phyloP scores from a whole-genome alignment of 2,113 vertebrate species.

The Falcunculus frontatus region DNA sequence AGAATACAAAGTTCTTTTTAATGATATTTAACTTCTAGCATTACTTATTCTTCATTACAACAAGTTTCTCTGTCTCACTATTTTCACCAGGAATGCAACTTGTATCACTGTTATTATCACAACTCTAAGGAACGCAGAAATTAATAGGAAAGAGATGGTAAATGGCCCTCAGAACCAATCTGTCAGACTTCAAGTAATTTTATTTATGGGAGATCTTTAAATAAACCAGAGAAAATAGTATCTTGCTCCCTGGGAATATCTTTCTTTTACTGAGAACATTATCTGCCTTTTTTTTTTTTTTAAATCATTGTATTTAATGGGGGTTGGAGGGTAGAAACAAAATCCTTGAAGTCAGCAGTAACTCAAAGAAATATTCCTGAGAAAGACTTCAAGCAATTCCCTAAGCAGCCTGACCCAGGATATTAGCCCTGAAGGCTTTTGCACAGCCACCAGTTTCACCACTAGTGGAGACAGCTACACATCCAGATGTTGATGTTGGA shows the following conservation, averaged over 20 bases:
- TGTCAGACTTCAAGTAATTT: conserved; percentile 9
- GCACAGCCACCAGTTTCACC: conserved; percentile 5
- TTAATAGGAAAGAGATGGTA: not conserved
- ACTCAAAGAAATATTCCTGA: conserved; percentile 45
- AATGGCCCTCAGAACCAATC: conserved; percentile 4
- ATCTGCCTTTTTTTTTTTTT: not conserved
- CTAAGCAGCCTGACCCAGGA: conserved; percentile 36
- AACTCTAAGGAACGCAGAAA: not conserved
- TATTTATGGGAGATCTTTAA: conserved; percentile 48
- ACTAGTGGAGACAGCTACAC: conserved; percentile 2
- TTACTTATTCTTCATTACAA: not conserved
- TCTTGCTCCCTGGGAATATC: conserved; percentile 34
- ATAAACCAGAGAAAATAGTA: conserved; percentile 36
- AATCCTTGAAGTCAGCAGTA: conserved; percentile 52
- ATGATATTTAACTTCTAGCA: not conserved
- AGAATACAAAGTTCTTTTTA: not conserved
- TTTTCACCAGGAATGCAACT: not conserved
- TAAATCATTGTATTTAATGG: conserved; percentile 1
- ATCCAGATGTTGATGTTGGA: conserved; percentile 34
- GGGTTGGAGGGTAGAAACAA: conserved; percentile 25
- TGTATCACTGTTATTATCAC: not conserved
- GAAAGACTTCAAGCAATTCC: conserved; percentile 59
- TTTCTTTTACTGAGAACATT: conserved; percentile 38
- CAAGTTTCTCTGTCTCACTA: not conserved
- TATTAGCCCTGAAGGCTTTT: conserved; percentile 39